A percentile compares a stretch with the other conserved stretches of the same genome.
These are phyloP conservation scores for Drosophila pseudotakahashii DNA, from an alignment of 2,888 invertebrate species.

Conservation along the genomic window DNA sequence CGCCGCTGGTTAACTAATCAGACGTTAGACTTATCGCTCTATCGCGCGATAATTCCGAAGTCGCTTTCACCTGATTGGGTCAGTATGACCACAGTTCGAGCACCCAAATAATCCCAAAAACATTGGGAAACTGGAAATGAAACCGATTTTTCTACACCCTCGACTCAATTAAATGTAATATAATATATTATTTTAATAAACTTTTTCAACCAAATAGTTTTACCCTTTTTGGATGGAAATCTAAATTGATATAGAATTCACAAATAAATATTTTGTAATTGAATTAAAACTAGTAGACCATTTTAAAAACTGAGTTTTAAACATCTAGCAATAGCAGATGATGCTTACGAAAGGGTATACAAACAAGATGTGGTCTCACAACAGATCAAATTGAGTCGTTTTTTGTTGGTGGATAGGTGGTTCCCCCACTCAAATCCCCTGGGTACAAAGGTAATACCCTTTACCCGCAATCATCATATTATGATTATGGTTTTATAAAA, in stretches of 20 bases:
- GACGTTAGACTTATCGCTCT: conserved; percentile 32
- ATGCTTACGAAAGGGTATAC: background rate
- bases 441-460: background rate
- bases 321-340: no score
- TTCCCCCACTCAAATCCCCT: background rate
- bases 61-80: conserved; percentile 44
- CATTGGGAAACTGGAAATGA: background rate
- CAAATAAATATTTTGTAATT: no score
- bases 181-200: no score
- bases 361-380: background rate
- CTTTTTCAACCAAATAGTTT: no score
- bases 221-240: no score
- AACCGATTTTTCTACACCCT: background rate
- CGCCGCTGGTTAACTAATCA: conserved; percentile 52
- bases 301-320: no score
- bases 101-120: background rate
- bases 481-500: no score
- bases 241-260: no score
- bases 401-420: no score
- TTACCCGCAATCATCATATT: no score
- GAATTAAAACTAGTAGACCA: no score
- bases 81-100: background rate
- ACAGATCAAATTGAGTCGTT: background rate
- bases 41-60: conserved; percentile 22
- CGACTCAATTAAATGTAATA: no score